These are phyloP conservation scores for Acipenser transmontanus DNA, from an alignment of 2,797 vertebrate genomes.

Conservation along the genomic window DNA sequence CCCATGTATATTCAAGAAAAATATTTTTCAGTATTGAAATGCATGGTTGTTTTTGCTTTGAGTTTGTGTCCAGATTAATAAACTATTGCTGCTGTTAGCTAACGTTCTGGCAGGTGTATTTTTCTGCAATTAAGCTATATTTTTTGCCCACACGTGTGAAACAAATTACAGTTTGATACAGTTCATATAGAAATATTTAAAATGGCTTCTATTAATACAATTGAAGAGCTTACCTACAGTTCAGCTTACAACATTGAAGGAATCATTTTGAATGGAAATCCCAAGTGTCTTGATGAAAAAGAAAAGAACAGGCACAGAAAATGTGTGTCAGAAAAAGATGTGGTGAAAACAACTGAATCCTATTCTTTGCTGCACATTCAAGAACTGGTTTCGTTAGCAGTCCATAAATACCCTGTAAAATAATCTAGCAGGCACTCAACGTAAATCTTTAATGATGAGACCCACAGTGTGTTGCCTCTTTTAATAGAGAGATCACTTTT, in stretches of 20 bases:
- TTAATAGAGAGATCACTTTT: conserved; percentile 43
- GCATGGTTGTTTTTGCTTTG: too few species aligned
- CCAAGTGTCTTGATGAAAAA: conserved; percentile 19
- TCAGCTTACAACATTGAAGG: background rate
- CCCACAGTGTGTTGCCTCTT: conserved; percentile 59
- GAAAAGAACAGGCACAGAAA: conserved; percentile 18
- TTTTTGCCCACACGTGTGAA: too few species aligned
- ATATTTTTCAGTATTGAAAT: too few species aligned
- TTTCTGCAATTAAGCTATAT: too few species aligned
- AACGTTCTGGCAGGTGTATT: too few species aligned
- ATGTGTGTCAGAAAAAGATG: conserved; percentile 5
- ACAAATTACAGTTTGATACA: too few species aligned
- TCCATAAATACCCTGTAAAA: conserved; percentile 21
- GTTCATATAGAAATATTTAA: too few species aligned
- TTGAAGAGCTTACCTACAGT: too few species aligned
- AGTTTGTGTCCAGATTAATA: too few species aligned
- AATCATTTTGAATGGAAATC: conserved; percentile 8
- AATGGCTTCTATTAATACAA: too few species aligned
- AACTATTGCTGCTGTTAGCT: too few species aligned
- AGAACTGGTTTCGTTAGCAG: conserved; percentile 18
- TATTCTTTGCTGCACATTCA: conserved; percentile 8
- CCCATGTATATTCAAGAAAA: too few species aligned
- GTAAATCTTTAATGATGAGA: conserved; percentile 60
- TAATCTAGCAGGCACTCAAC: conserved; percentile 29
- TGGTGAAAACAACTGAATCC: conserved; percentile 1